Evolutionary conservation across 1,140 invertebrate species (phyloP), one percentile per base, ranked within the genome.

Genomic region (Macrocentrus cingulum): DNA sequence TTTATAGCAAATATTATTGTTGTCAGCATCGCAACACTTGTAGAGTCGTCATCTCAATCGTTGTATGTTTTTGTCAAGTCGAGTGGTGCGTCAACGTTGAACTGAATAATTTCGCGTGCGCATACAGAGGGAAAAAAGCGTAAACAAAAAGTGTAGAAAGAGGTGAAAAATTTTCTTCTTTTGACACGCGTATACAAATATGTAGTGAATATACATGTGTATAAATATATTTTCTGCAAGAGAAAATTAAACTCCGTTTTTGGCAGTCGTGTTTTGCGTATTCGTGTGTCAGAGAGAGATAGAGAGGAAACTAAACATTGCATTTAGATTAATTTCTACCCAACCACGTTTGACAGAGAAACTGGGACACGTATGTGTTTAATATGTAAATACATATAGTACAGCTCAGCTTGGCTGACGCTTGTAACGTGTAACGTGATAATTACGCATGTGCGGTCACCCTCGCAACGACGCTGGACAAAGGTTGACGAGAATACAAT

Each of bases 371-470:
- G 37, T 11, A 18, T 39, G 34, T 20, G 39, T 52, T 16, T 13
- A 11, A 6, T 41, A 39, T 39, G 1, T 6, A 39, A 6, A 39
- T 11, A 15, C 5, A 15, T 39, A 39, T 39, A 39, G 5, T 9
- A 9, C 5, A 15, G 9, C 16, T 5, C 2, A 15, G 37, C 37
- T 39, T 39, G 16, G 8, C 50, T 39, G 41, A 52, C 34, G 50
- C 19, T 32, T 20, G 20, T 22, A n/a, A 18, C 36, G 19, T 52
- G 50, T 52, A 52, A 52, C 50, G 50, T 52, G 50, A 52, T 52
- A 52, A 52, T 52, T 41, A 52, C 50, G 34, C 32, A n/a, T 39
- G 37, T 52, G 34, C 13, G 49, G 32, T 52, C 49, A 37, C 37
- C 49, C 23, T n/a, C n/a, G n/a, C n/a, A n/a, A n/a, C n/a, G n/a